Base-by-base conservation (phyloP, 2,797 vertebrate genomes). In the Microctenopoma lineatum region DNA sequence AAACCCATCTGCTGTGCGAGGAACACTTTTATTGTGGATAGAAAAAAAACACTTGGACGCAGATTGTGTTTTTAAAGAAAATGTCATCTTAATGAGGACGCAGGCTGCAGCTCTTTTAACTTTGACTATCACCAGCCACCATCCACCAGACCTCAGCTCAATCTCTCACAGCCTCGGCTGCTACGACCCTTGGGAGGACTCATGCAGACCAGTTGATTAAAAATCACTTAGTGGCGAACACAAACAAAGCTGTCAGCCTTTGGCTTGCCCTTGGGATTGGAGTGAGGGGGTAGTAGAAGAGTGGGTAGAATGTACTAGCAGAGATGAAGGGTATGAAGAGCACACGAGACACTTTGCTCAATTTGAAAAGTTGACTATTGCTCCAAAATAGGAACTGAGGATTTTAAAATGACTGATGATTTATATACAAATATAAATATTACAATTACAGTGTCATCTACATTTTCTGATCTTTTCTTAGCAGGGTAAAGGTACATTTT, bases 161-260 rank as follows among this genome's bases (percentile, higher is more conserved):
- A 59, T 76, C 83, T 64, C 64, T 66, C 71, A 59, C 72, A 75
- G 83, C 70, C 73, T 77, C 75, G 73, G 80, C 80, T 73, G 86
- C 80, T 76, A 63, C 48, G 80, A 75, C 88, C 90, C 92, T 70
- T 77, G 84, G 91, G 91, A 87, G 84, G 84, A 88, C 87, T 90
- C 85, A 90, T 84, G 88, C 85, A 88, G 91, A 92, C 92, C 89
- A 91, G 92, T 93, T 94, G 93, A 94, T 94, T 94, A 94, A 93
- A 94, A 93, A 93, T 92, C 90, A 94, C 92, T 94, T 94, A 92
- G 92, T 84, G 77, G 82, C 74, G 85, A 88, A 83, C 81, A 88
- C 85, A 93, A 93, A 94, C 92, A 92, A 92, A 94, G 91, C 91
- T 92, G 90, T 94, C 90, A 91, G 92, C 87, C 87, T 87, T 87